Evolutionary conservation across 2,888 invertebrate genomes (phyloP), one percentile per base, ranked within the genome.

Genomic region (Aproaerema taeniolella): DNA sequence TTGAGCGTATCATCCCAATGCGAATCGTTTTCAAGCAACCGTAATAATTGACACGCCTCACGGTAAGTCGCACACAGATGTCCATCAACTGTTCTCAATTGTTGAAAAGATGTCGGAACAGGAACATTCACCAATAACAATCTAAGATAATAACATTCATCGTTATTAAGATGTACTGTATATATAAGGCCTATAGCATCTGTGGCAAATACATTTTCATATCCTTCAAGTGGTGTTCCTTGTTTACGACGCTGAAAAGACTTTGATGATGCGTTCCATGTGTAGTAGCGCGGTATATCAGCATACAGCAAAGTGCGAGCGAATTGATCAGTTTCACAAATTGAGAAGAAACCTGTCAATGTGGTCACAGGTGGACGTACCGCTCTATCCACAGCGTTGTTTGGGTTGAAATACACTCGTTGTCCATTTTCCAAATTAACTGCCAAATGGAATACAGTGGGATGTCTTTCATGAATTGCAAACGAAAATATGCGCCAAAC

Each of bases 221-320:
- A 29, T 20, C 44, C 47, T 44, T 43, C 42, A 47, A 52, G 34
- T 45, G 48, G 38, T 42, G 31, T 46, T 46, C 53, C 52, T 50
- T 48, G 43, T 43, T 52, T 47, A 11, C 42, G 39, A 39, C 50
- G 43, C 39, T 52, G 46, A 49, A 49, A 51, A 5, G 39, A 41
- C 29, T 54, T 54, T 17, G 47, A 49, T 45, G 47, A 43, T 38
- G 39, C 43, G 14, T 52, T 53, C 51, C 52, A 54, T 16, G 45
- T 52, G 33, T 55, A 52, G 42, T 55, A 53, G 20, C 48, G 47
- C 39, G 53, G 50, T 47, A 53, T 51, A 2, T 54, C 53, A 34
- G 47, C 34, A 40, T 55, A 57, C 36, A 54, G 47, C 44, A 58
- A 47, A 33, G 54, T 54, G 31, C 42, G 44, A 31, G 55, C 53